Evolutionary conservation across 1,140 invertebrate genomes (phyloP).

Genomic region (Meloidogyne chitwoodi): DNA sequence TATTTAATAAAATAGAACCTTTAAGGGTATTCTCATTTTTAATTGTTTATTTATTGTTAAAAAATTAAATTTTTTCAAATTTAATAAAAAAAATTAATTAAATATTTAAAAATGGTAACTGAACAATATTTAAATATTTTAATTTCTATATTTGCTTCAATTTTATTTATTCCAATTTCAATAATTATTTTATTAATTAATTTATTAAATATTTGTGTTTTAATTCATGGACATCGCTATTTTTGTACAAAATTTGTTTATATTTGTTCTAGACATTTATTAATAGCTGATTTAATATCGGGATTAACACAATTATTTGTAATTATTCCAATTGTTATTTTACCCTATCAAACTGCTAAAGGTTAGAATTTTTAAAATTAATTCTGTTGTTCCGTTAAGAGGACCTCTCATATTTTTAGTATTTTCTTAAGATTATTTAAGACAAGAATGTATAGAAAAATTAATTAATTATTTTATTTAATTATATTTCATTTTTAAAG

Average conservation of each 20-base stretch:
- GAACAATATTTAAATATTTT: neutral
- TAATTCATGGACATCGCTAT: constrained; percentile 21
- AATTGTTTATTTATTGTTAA: no score
- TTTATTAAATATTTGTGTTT: neutral
- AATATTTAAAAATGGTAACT: no score
- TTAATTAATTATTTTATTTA: neutral
- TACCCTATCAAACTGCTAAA: neutral
- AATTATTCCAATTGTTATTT: constrained; percentile 15
- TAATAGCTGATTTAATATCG: constrained; percentile 16
- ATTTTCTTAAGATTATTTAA: no score
- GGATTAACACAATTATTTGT: constrained; percentile 10
- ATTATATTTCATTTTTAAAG: neutral
- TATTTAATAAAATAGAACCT: no score
- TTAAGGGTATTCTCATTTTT: no score
- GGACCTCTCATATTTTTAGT: no score
- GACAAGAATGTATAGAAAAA: neutral
- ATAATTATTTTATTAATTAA: neutral
- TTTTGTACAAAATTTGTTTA: constrained; percentile 24
- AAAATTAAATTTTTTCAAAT: no score
- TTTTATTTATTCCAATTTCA: neutral
- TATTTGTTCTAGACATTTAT: constrained; percentile 29
- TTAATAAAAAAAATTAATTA: no score
- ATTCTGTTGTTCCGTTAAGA: no score
- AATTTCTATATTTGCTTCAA: neutral
- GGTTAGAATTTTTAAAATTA: neutral